phyloP scores from a whole-genome alignment of 2,113 vertebrate genomes.

The Amazona vittata region DNA sequence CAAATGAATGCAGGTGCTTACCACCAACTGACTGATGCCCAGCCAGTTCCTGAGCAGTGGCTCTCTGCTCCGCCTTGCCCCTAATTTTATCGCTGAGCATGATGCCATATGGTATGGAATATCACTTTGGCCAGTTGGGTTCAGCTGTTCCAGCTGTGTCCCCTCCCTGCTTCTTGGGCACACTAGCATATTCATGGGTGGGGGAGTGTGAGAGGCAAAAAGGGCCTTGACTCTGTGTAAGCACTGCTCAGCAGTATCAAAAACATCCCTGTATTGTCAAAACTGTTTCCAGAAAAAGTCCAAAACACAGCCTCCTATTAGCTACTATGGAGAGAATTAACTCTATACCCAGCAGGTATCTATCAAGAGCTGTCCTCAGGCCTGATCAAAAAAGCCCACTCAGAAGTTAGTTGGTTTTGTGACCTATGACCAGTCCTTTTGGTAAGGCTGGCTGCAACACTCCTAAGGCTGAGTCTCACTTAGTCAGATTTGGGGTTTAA shows the following conservation, averaged over 20 bases:
- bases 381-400: not conserved
- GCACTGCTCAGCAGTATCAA: not conserved
- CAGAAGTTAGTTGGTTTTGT: not conserved
- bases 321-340: not conserved
- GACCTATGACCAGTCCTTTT: not conserved
- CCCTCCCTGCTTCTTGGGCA: not conserved
- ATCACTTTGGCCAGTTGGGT: no score
- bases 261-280: not conserved
- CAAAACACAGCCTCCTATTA: not conserved
- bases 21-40: rapidly evolving
- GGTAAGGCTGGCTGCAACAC: not conserved
- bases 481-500: not conserved
- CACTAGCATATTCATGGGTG: rapidly evolving
- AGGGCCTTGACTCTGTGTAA: not conserved
- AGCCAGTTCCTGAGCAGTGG: rapidly evolving
- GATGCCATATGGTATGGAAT: rapidly evolving
- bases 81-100: not conserved
- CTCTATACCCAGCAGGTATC: no score
- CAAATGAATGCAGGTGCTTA: not conserved
- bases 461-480: not conserved
- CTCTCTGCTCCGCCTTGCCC: rapidly evolving
- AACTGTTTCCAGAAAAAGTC: not conserved
- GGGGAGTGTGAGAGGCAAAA: not conserved
- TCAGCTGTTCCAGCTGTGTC: not conserved
- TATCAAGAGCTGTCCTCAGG: not conserved